Evolutionary conservation across 2,888 invertebrate species (phyloP), one percentile per base, ranked within the genome.

Genomic region (Amphipyra berbera): DNA sequence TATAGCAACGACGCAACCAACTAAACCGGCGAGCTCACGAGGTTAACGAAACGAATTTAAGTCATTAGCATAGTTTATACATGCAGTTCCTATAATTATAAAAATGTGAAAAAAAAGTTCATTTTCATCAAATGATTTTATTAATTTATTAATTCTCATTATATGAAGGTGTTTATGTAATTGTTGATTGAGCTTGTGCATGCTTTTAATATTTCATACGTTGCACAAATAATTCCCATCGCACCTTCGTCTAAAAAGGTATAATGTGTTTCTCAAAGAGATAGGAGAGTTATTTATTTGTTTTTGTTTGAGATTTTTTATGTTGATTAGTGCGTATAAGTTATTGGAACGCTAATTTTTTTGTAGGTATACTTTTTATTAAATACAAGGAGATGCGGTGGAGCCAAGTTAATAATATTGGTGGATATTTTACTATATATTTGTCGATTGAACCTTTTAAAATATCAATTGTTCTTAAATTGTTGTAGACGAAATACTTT

Each of bases 51-150:
- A 86, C 89, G 89, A 90, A 89, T 90, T 90, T 89, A 90, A 89
- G 86, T 90, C 84, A 84, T 81, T 90, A 89, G 83, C 74, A 75
- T 84, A 89, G 86, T 83, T 82, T 46, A 82, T 86, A 87, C 82
- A 76, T 70, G 82, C 82, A 90, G 91, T 91, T 91, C 91, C 91
- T 91, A 91, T 81, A 21, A 21, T 21, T 21, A 78, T 60, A 77
- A 84, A 84, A 82, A 82, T 69, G 64, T 73, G 76, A 83, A 83
- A 82, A 85, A 85, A 82, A 79, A 59, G 33, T 61, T 61, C 50
- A 72, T 79, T 81, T 75, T 61, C 76, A 66, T 72, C 50, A 47
- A 49, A 56, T 72, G 49, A 57, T 56, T 67, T 70, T 53, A 53
- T 59, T 72, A 64, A 60, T 56, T 59, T 59, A 76, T 73, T 75